Base-by-base conservation (phyloP, 2,797 vertebrate species). In the Cercopithecus mitis region DNA sequence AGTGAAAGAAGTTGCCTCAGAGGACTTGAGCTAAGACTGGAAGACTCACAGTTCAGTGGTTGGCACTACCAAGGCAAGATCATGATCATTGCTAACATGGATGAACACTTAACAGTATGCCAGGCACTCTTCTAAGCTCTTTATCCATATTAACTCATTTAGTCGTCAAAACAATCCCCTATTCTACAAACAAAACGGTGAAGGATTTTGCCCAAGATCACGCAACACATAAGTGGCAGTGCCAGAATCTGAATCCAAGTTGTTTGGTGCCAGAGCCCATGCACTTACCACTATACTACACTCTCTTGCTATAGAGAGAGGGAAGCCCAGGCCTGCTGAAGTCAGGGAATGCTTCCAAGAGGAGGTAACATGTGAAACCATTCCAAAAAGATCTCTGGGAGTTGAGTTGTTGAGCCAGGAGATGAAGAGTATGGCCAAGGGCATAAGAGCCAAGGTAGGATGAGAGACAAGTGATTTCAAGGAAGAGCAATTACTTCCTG, bases 221-320 rank as follows among this genome's bases (percentile, higher is more conserved):
- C 3, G 27, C 9, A 47, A 52, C 67, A 76, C 5, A 0, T 27
- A 41, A 45, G 9, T 7, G 12, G 58, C 50, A 39, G 22, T 67
- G 72, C 33, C 88, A 75, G 70, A 75, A 88, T 67, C n/a, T n/a
- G 61, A 88, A 83, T 55, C 43, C 20, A 61, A 57, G 20, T 80
- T 79, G 14, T 76, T 67, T 24, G 27, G 24, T 72, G 24, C 27
- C 50, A 33, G 41, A 43, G 76, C 11, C 75, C 77, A 25, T 15
- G 7, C 50, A 64, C 20, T 33, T 24, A 50, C 33, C n/a, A 25
- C 57, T 20, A 36, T 0, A 2, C n/a, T 20, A 2, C 17, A 39
- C 33, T 58, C 25, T 64, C 70, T 79, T 33, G 13, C 45, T 57
- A 1, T 27, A 57, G 12, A 95, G 57, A n/a, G 61, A 27, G 52